Base-by-base conservation (phyloP, 2,113 vertebrate genomes). In the Nycticebus coucang region DNA sequence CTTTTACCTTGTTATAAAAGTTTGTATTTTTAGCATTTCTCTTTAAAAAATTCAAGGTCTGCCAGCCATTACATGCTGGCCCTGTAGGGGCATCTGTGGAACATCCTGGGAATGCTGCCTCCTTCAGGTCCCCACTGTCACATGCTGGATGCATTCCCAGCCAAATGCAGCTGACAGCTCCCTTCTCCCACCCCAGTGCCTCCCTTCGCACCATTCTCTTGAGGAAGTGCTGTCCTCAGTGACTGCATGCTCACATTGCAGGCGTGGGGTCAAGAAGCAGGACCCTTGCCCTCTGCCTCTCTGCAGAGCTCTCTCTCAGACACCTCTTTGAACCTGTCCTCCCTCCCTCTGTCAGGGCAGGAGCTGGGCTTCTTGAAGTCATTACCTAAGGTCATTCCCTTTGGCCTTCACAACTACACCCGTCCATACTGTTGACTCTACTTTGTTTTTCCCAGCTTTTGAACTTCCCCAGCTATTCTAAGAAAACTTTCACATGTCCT, bases 331-430 rank as follows among this genome's bases (percentile, higher is more conserved):
- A 96, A 53, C 33, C 41, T 21, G 53, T 5, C 53, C 53, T 88
- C 35, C 66, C 45, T 87, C 26, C 37, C 13, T 81, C 5, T 66
- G 13, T 7, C 15, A 9, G 53, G 57, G n/a, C 80, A 26, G 30
- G 71, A 80, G 71, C 55, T 69, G 79, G 59, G 64, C 89, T 89
- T 97, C 95, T 97, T 97, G 95, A 97, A 96, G 69, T 96, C 83
- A 87, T 97, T 94, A 89, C 33, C 21, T 41, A 59, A 88, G 86
- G 92, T 96, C 93, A 83, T 75, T 94, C 64, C 79, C 69, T 75
- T 55, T 89, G 87, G 79, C 93, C 92, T 94, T 93, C 59, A 64
- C 83, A 71, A 15, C 12, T 33, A 69, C 59, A 89, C 59, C 60
- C 75, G 57, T 22, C 86, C 91, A 77, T 18, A 64, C 50, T 55